A percentile compares a stretch with the other conserved stretches of the same genome.
Conservation (phyloP, 2,113 vertebrate genomes). For the western clawed frog (Xenopus tropicalis) region UCB_Xtro_10.0 CM004444.2:86158001-86158500, state of each 20-base stretch:
- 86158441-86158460: constrained; percentile 50
- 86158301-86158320: too few species aligned
- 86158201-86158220: too few species aligned
- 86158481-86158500: constrained; percentile 67
- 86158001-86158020: constrained; percentile 66
- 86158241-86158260: background rate
- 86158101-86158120: constrained; percentile 79
- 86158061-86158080: constrained; percentile 70
- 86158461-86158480: constrained; percentile 67
- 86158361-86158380: too few species aligned
- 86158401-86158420: too few species aligned
- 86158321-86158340: too few species aligned
- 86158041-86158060: constrained; percentile 51
- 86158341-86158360: too few species aligned
- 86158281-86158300: background rate
- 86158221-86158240: background rate
- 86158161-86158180: background rate
- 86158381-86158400: too few species aligned
- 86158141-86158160: constrained; percentile 37
- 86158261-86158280: background rate
- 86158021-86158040: constrained; percentile 53
- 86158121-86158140: constrained; percentile 82
- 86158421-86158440: too few species aligned
- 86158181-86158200: background rate
- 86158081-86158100: constrained; percentile 80